Evolutionary conservation across 2,797 vertebrate genomes (phyloP).

Genomic region (Aplochiton taeniatus): DNA sequence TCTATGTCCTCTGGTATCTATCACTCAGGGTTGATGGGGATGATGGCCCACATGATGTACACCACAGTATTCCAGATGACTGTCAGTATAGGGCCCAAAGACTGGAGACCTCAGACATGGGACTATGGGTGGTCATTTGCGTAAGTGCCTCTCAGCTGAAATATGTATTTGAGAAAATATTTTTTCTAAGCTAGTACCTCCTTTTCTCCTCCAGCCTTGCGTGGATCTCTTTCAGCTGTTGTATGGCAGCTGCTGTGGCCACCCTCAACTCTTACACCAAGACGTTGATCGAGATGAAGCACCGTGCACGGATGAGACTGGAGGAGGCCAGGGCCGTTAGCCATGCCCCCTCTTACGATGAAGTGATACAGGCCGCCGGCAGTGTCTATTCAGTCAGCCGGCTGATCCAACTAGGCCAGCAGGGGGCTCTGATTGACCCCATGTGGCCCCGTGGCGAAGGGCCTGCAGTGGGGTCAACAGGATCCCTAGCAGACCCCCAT

Average conservation of each 20-base stretch:
- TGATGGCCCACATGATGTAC: constrained; percentile 85
- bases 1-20: not conserved
- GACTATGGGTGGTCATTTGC: constrained; percentile 82
- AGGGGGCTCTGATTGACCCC: constrained; percentile 61
- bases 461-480: constrained; percentile 51
- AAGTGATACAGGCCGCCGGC: constrained; percentile 52
- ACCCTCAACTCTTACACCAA: constrained; percentile 98
- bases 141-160: constrained; percentile 53
- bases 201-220: constrained; percentile 83
- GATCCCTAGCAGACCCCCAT: constrained; percentile 46
- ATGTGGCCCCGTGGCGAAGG: constrained; percentile 64
- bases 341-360: constrained; percentile 72
- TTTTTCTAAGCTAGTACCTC: constrained; percentile 14
- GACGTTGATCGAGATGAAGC: constrained; percentile 93
- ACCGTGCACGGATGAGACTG: constrained; percentile 86
- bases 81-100: constrained; percentile 80
- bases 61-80: constrained; percentile 82
- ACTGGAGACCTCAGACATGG: constrained; percentile 82
- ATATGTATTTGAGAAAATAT: too few species aligned
- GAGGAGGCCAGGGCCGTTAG: constrained; percentile 81
- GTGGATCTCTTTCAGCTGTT: constrained; percentile 96
- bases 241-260: constrained; percentile 94
- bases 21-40: constrained; percentile 78
- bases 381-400: constrained; percentile 76
- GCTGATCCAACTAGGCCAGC: constrained; percentile 72